Evolutionary conservation across 2,113 vertebrate species (phyloP).

Genomic region (Salvelinus sp.): DNA sequence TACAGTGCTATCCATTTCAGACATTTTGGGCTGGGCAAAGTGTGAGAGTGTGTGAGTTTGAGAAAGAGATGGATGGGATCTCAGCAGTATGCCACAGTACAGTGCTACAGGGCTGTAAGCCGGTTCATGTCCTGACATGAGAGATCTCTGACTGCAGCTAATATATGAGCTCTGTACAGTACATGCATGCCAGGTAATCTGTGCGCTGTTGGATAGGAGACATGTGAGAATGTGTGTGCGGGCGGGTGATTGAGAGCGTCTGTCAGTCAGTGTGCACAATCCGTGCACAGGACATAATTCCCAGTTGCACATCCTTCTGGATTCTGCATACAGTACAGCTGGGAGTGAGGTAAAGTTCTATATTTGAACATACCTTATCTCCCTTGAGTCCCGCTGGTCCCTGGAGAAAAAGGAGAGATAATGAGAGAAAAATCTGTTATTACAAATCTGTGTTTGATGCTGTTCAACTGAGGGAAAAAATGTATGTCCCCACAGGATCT

Average conservation of each 20-base stretch:
- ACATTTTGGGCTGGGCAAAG: conserved; percentile 35
- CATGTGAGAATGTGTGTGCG: too few relatives aligned
- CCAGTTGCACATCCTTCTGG: too few relatives aligned
- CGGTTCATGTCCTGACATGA: conserved; percentile 56
- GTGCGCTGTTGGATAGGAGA: too few relatives aligned
- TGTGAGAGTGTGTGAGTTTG: conserved; percentile 61
- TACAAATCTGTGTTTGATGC: conserved; percentile 1
- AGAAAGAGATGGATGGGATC: too few relatives aligned
- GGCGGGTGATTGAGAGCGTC: too few relatives aligned
- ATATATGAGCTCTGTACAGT: too few relatives aligned
- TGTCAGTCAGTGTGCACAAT: background rate
- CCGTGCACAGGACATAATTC: too few relatives aligned
- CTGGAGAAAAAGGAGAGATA: conserved; percentile 67
- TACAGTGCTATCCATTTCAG: background rate
- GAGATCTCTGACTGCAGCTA: conserved; percentile 13
- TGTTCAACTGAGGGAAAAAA: too few relatives aligned
- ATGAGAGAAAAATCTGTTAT: conserved; percentile 45
- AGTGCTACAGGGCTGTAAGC: conserved; percentile 44
- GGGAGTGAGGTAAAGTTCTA: conserved; percentile 15
- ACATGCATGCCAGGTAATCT: too few relatives aligned
- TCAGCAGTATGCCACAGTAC: conserved; percentile 22
- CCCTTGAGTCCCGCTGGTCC: conserved; percentile 88
- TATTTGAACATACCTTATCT: conserved; percentile 83
- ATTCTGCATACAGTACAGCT: conserved; percentile 4
- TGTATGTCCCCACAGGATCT: too few relatives aligned